Evolutionary conservation across 1,140 invertebrate species (phyloP).

Genomic region (Bombus breviceps): DNA sequence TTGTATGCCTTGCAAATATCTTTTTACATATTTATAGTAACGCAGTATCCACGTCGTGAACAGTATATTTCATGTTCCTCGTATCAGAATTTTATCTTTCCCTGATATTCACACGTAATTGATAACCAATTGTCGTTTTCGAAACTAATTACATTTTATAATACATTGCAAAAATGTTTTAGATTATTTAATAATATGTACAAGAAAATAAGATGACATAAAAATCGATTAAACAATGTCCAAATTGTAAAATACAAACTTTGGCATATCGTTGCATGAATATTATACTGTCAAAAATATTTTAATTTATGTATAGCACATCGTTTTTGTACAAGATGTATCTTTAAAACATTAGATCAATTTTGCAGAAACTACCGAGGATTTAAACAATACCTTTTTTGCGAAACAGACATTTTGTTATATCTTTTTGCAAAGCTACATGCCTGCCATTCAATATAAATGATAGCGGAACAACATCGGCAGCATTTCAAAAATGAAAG

Average conservation of each 20-base stretch:
- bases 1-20: slow-evolving; percentile 63
- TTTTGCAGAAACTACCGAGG: slow-evolving; percentile 50
- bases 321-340: slow-evolving; percentile 60
- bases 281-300: slow-evolving; percentile 55
- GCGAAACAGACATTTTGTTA: slow-evolving; percentile 33
- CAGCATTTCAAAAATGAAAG: slow-evolving; percentile 53
- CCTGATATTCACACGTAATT: slow-evolving; percentile 35
- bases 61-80: slow-evolving; percentile 51
- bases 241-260: slow-evolving; percentile 66
- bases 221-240: slow-evolving; percentile 56
- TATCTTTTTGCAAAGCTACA: slow-evolving; percentile 40
- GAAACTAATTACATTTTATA: slow-evolving; percentile 59
- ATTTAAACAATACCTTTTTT: slow-evolving; percentile 45
- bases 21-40: slow-evolving; percentile 72
- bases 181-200: slow-evolving; percentile 67
- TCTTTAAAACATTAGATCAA: slow-evolving; percentile 50
- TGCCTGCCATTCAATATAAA: slow-evolving; percentile 44
- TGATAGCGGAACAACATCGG: slow-evolving; percentile 42
- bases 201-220: slow-evolving; percentile 60
- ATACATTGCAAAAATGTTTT: slow-evolving; percentile 59
- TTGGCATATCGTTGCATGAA: slow-evolving; percentile 67
- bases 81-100: slow-evolving; percentile 40
- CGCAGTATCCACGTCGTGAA: slow-evolving; percentile 54
- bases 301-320: slow-evolving; percentile 49
- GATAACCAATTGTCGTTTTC: slow-evolving; percentile 51